Conservation (phyloP, 1,140 invertebrate species). For the Cotesia chilonis region DNA sequence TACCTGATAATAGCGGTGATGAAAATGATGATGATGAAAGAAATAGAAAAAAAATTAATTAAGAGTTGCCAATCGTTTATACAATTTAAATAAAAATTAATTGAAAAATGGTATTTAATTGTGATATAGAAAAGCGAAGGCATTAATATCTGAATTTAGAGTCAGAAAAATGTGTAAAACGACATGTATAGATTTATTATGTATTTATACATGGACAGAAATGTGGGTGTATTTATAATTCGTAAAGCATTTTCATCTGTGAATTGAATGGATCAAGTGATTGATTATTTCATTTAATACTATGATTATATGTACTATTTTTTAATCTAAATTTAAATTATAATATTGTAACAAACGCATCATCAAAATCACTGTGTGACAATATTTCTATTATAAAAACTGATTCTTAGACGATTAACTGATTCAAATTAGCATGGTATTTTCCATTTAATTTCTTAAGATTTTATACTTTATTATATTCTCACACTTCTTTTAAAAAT, state of each 20-base stretch:
- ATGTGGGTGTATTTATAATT: conserved; percentile 42
- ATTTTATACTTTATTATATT: no score
- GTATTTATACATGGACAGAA: conserved; percentile 44
- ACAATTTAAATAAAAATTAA: conserved; percentile 39
- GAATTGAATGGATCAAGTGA: conserved; percentile 4
- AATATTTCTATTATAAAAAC: no score
- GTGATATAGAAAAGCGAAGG: conserved; percentile 44
- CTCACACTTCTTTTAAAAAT: no score
- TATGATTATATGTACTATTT: background rate
- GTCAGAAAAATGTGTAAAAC: conserved; percentile 35
- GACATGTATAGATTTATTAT: conserved; percentile 45
- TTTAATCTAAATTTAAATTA: background rate
- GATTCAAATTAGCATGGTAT: no score
- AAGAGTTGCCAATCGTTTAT: conserved; percentile 52
- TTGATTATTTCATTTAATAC: conserved; percentile 6
- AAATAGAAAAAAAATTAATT: conserved; percentile 27
- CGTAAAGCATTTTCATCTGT: conserved; percentile 3
- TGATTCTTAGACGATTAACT: no score
- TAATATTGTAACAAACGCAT: no score
- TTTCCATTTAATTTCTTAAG: no score
- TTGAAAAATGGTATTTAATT: conserved; percentile 38
- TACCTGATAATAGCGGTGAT: conserved; percentile 44
- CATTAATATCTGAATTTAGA: conserved; percentile 38
- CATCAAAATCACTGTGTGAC: no score
- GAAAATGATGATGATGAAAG: conserved; percentile 40